Evolutionary conservation across 2,797 vertebrate genomes (phyloP), one percentile per base, ranked within the genome.

Genomic region (Neosilurus hyrtlii): DNA sequence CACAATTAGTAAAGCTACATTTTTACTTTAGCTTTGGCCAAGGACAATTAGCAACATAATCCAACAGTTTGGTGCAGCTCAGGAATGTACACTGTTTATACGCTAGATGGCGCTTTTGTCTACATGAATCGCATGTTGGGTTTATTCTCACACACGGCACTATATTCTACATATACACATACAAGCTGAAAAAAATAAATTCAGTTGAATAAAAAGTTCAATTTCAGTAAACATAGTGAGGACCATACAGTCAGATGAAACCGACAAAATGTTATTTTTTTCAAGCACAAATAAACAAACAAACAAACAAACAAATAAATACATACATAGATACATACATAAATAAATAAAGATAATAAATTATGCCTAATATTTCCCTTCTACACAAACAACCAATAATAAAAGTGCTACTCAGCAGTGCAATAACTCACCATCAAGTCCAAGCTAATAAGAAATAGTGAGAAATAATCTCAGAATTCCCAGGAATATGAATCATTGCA

Each of bases 61-160:
- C 78, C 75, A 84, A 51, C 12, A 59, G 80, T 80, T 84, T 67
- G 20, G 37, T 37, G 62, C 57, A 75, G n/a, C 5, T 37, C 43
- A 52, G 85, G 89, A 85, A 88, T 86, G 90, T 87, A 79, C 26
- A 8, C 0, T 1, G 5, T 30, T 16, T 81, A 43, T 11, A 37
- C 94, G 86, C 92, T 93, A 94, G 94, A 91, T 91, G 93, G 91
- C 89, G 91, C 62, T 2, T 84, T 86, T 86, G 86, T 84, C 84
- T 88, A 83, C 84, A 83, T 82, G 82, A 87, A 70, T 8, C 63
- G 61, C 59, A 65, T 52, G 76, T 75, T 74, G 72, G 43, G 43
- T 52, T 24, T 30, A 26, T 22, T 79, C 63, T 62, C 63, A 63
- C 56, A 75, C 30, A 52, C 59, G 20, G 6, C 61, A 70, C n/a